Base-by-base conservation (phyloP, 2,888 invertebrate species). In the Scaptomyza tumidula region DNA sequence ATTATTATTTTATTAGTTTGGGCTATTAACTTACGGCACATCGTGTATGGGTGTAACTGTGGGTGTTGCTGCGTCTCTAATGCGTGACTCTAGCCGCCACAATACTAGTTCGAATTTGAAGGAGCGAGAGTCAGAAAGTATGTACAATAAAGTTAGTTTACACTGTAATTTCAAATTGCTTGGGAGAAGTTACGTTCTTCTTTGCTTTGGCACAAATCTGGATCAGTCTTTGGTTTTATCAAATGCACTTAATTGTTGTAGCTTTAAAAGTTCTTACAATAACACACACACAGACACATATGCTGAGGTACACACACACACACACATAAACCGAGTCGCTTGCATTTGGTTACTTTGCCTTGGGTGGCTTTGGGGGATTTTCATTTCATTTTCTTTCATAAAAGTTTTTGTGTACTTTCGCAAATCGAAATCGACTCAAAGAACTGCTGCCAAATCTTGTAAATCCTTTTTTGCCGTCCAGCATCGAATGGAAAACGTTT, bases 1-100 rank as follows among this genome's bases (percentile, higher is more conserved):
- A 89, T 86, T 86, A 86, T 88, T 88, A 88, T 84, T 84, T 86
- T 86, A 89, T 89, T 89, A 89, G 75, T 74, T 71, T 67, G 64
- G 44, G 44, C 68, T 63, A 80, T 78, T 75, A 72, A 68, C 64
- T 70, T 73, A 58, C 48, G 55, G 68, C 76, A 46, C 49, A 65
- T 56, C 52, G 63, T 39, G n/a, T 37, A n/a, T 16, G 41, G 41
- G 41, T 10, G 16, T 16, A 9, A 5, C 24, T 11, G 7, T 37
- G 52, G 52, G 52, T 11, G 62, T 57, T 45, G 37, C 11, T 37
- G 61, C 37, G 64, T 16, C 56, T 59, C 54, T 39, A 70, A 67
- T 77, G 65, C 75, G 46, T 53, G 50, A 9, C 54, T 35, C 44
- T 53, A 50, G 41, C 48, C 14, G 29, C 41, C 11, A 48, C 41